These are phyloP conservation scores for Misgurnus mizolepis DNA, from an alignment of 2,113 vertebrate genomes.

Conservation along the genomic window DNA sequence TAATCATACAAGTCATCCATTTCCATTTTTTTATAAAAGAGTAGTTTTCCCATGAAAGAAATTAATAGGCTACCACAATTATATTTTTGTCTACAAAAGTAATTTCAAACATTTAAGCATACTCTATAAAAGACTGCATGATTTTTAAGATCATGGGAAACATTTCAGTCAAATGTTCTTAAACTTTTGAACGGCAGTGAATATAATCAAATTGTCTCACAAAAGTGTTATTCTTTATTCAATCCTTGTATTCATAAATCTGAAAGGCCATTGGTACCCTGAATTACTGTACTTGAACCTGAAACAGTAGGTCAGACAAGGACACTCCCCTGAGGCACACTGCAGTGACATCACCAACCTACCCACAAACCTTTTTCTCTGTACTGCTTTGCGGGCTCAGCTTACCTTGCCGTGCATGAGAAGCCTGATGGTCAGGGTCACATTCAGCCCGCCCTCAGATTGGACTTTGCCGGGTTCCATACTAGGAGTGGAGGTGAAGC, in stretches of 20 bases:
- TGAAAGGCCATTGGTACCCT: constrained; percentile 6
- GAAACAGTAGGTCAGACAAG: constrained; percentile 26
- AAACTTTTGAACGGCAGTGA: too few species aligned
- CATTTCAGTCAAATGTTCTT: too few species aligned
- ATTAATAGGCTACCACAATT: too few species aligned
- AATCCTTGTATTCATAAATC: neutral
- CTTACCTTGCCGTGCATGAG: constrained; percentile 98
- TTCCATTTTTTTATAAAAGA: too few species aligned
- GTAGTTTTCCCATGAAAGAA: too few species aligned
- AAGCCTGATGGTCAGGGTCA: constrained; percentile 96
- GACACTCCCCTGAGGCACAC: constrained; percentile 41
- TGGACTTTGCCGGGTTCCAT: constrained; percentile 96
- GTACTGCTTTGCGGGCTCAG: constrained; percentile 8
- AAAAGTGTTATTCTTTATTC: neutral
- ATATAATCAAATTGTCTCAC: neutral
- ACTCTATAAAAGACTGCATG: too few species aligned
- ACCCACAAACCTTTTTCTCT: neutral
- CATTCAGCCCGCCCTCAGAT: constrained; percentile 94
- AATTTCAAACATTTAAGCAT: too few species aligned
- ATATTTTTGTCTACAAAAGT: too few species aligned
- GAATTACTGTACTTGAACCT: constrained; percentile 13
- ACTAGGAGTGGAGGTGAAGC: constrained; percentile 67
- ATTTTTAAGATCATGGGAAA: too few species aligned
- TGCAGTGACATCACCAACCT: constrained; percentile 6
- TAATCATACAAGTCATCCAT: too few species aligned